Percentiles rank a stretch among this genome's conserved stretches.
phyloP scores from a whole-genome alignment of 2,113 vertebrate species.

The Onychostruthus taczanowskii region DNA sequence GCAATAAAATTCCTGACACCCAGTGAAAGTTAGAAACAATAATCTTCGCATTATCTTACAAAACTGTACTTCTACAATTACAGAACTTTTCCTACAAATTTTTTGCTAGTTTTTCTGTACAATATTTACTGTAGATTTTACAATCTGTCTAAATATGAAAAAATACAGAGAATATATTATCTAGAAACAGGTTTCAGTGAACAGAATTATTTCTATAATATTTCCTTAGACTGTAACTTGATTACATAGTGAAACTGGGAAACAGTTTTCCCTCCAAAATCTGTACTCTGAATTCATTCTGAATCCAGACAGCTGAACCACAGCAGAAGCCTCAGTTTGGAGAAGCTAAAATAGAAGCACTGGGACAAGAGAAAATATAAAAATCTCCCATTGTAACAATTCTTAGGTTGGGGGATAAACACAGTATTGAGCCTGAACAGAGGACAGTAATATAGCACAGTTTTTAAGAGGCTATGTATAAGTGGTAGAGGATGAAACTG shows the following conservation, averaged over 20 bases:
- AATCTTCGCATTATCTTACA: neutral
- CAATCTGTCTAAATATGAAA: neutral
- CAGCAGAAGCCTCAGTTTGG: conserved; percentile 48
- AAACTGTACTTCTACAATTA: neutral
- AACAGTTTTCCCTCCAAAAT: conserved; percentile 25
- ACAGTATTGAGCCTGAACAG: conserved; percentile 65
- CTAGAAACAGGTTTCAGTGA: neutral
- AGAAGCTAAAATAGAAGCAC: conserved; percentile 32
- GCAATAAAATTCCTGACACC: neutral
- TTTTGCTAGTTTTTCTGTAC: neutral
- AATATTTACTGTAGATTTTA: neutral
- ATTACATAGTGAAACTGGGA: neutral
- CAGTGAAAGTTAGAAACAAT: neutral
- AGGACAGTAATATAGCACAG: conserved; percentile 63
- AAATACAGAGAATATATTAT: neutral
- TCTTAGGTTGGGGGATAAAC: conserved; percentile 64
- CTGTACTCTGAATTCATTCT: conserved; percentile 26
- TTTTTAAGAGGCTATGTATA: conserved; percentile 72
- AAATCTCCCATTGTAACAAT: conserved; percentile 44
- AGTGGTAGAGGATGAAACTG: conserved; percentile 75
- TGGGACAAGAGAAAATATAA: conserved; percentile 62
- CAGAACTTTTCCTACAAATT: neutral
- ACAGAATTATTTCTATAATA: neutral
- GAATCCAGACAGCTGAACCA: conserved; percentile 5
- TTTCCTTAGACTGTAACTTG: neutral